Evolutionary conservation across 2,113 vertebrate species (phyloP), one percentile per base, ranked within the genome.

Genomic region (Benitochromis conjunctus): DNA sequence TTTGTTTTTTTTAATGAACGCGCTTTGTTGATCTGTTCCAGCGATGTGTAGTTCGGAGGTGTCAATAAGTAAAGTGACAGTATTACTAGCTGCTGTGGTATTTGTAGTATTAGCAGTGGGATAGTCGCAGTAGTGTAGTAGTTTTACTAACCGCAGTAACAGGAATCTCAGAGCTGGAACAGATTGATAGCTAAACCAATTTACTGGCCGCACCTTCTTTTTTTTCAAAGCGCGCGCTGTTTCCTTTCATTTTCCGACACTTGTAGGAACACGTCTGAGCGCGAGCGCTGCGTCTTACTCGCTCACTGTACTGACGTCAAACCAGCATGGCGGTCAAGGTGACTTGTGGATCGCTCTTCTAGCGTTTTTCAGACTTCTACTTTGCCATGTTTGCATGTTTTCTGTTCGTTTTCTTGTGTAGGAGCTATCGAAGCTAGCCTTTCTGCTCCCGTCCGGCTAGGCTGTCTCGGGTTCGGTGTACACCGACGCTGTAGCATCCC

Each of bases 301-400:
- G 14, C 57, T 60, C 69, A 91, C 89, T 94, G 79, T 91, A 53
- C 88, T 94, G 96, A 97, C 96, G 95, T 97, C 97, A 97, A 93
- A 95, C 93, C 97, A 99, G 97, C 97, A 99, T 99, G 98, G 97
- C 98, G 97, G 97, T 97, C 98, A 98, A 99, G 98, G 98, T 99
- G 98, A 99, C 98, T 98, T 97, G 95, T 92, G 96, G 94, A 93
- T 94, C 89, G 85, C 92, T 93, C 78, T 88, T 79, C 46, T 84
- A n/a, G 66, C 91, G 79, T 57, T 82, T 90, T 88, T 83, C 24
- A 89, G 71, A 55, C 62, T 18, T 89, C 13, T 89, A 9, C 38
- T 83, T 79, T 64, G 24, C 31, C 38, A 19, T 56, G 34, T 43
- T 34, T 79, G 83, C 86, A 60, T 88, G 89, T 82, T 21, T 85